These are phyloP conservation scores for Drosophila nr. perissopoda DNA, from an alignment of 2,888 invertebrate genomes.

Conservation along the genomic window DNA sequence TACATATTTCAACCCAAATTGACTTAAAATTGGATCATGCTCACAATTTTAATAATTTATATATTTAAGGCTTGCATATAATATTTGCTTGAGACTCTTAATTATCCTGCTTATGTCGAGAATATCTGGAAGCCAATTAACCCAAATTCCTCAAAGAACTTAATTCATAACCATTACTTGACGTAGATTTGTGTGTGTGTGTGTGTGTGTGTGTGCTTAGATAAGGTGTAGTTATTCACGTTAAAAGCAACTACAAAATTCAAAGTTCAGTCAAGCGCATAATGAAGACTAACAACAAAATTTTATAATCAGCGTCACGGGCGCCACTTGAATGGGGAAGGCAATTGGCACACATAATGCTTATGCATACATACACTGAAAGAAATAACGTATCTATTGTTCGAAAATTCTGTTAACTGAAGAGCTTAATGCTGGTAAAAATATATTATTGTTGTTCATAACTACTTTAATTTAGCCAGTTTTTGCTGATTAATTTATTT, in stretches of 20 bases:
- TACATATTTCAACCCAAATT: background rate
- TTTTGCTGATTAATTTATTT: background rate
- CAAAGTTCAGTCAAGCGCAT: conserved; percentile 54
- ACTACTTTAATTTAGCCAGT: background rate
- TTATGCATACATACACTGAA: conserved; percentile 9
- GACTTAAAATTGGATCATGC: background rate
- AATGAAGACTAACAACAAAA: conserved; percentile 58
- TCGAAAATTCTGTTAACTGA: background rate
- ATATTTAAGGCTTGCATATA: conserved; percentile 1
- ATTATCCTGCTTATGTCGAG: conserved; percentile 20
- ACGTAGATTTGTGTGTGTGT: conserved; percentile 18
- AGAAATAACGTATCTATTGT: background rate
- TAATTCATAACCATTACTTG: conserved; percentile 31
- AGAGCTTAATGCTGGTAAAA: background rate
- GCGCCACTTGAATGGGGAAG: conserved; percentile 32
- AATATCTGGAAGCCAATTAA: conserved; percentile 35
- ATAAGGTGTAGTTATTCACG: conserved; percentile 48
- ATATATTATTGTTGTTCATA: background rate
- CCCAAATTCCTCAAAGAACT: conserved; percentile 30
- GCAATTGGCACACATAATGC: conserved; percentile 21
- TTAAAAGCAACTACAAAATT: conserved; percentile 41
- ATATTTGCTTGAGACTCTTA: background rate
- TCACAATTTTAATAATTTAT: background rate
- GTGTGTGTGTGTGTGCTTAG: conserved; percentile 24
- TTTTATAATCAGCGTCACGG: conserved; percentile 63